phyloP scores from a whole-genome alignment of 2,113 vertebrate genomes.

The Lagopus muta region DNA sequence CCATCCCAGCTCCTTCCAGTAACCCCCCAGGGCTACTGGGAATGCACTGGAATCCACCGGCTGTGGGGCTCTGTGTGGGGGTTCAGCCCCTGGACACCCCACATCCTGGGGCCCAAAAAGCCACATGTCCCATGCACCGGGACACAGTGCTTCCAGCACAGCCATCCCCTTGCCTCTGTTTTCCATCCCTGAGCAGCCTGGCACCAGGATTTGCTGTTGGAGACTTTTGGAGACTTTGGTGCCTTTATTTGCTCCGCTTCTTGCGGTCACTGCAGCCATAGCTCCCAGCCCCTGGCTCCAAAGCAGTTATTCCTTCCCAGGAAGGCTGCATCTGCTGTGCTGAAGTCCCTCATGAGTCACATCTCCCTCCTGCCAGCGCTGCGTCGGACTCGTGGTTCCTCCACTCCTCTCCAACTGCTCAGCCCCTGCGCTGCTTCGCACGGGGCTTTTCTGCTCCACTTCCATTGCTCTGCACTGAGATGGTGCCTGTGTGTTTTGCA shows the following conservation, averaged over 20 bases:
- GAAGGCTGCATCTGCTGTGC: background rate
- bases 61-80: background rate
- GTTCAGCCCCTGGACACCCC: background rate
- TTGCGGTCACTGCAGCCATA: rapidly evolving
- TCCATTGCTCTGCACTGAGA: rapidly evolving
- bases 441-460: rapidly evolving
- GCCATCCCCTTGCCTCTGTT: background rate
- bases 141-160: background rate
- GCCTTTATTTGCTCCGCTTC: background rate
- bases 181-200: background rate
- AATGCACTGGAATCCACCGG: background rate
- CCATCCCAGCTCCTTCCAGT: background rate
- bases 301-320: background rate
- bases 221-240: background rate
- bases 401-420: background rate
- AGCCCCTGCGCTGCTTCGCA: background rate
- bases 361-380: background rate
- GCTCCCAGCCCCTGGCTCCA: background rate
- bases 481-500: background rate
- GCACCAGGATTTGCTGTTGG: no score
- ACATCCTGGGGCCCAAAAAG: background rate
- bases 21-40: background rate
- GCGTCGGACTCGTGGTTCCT: rapidly evolving
- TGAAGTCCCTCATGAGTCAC: background rate
- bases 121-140: background rate